Evolutionary conservation across 2,888 invertebrate species (phyloP), one percentile per base, ranked within the genome.

Genomic region (Ferrisia virgata): DNA sequence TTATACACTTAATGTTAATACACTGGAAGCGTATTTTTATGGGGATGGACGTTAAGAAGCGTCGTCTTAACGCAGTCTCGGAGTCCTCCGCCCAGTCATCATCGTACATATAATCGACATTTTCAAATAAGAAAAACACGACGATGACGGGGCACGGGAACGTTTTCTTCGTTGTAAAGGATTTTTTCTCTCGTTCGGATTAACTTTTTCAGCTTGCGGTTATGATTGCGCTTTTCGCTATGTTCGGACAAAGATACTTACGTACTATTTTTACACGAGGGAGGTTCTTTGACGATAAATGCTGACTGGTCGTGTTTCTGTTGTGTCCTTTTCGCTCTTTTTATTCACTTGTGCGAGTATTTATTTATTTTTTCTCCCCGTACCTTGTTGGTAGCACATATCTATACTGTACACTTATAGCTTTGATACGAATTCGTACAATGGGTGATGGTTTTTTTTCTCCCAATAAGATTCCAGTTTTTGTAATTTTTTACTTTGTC

Each of bases 21-120:
- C 64, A 64, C 64, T 64, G 28, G 64, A 28, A 64, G 64, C 64
- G 64, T 64, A 64, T 31, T 64, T 64, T 64, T 64, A 64, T 28
- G 28, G 15, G 28, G 53, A 53, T 15, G 64, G 28, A 64, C 64
- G 64, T 28, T 64, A 28, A 64, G 15, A 64, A 64, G 28, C 25
- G 18, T 13, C n/a, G 2, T n/a, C n/a, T n/a, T n/a, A n/a, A n/a
- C n/a, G n/a, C n/a, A n/a, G n/a, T n/a, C n/a, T n/a, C n/a, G n/a
- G n/a, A 53, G 58, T 58, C 64, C 64, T 2, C 22, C 53, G 53
- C n/a, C n/a, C n/a, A 64, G 64, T 64, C 64, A 28, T 64, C 64
- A n/a, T n/a, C n/a, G n/a, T n/a, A n/a, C n/a, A 28, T 64, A 64
- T 64, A 28, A 64, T 64, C 64, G 64, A 64, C 64, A 64, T 64